A percentile compares a stretch with the other conserved stretches of the same genome.
phyloP scores from a whole-genome alignment of 2,888 invertebrate genomes.

The Choristoneura rosaceana region DNA sequence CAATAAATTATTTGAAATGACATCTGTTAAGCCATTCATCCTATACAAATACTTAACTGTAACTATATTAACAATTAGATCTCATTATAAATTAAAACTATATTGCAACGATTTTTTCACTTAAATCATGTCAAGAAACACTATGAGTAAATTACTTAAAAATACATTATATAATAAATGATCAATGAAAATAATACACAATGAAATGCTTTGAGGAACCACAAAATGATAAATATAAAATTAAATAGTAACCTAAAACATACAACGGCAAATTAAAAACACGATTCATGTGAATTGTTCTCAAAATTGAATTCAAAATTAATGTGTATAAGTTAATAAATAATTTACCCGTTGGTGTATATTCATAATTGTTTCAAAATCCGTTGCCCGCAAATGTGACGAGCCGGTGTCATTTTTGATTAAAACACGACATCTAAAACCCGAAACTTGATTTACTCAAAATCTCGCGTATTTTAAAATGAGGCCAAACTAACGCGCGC shows the following conservation, averaged over 20 bases:
- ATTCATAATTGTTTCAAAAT: not conserved
- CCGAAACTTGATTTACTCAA: not conserved
- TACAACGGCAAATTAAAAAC: constrained; percentile 41
- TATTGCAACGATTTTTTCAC: constrained; percentile 33
- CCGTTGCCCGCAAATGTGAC: not conserved
- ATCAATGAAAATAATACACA: constrained; percentile 51
- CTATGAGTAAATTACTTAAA: constrained; percentile 34
- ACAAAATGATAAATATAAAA: constrained; percentile 53
- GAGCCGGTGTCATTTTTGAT: not conserved
- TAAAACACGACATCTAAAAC: not conserved
- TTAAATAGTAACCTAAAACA: constrained; percentile 29
- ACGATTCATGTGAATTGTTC: constrained; percentile 18
- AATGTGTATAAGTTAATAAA: constrained; percentile 16
- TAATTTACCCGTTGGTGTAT: constrained; percentile 26
- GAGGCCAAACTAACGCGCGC: not conserved
- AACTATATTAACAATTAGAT: constrained; percentile 32
- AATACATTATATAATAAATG: constrained; percentile 33
- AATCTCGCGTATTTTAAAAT: not conserved
- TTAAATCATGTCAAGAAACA: constrained; percentile 20
- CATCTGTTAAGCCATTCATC: constrained; percentile 6
- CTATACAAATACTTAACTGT: constrained; percentile 11
- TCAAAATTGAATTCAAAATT: constrained; percentile 6
- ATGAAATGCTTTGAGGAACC: constrained; percentile 81
- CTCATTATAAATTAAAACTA: constrained; percentile 36
- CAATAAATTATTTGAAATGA: not conserved